phyloP scores from a whole-genome alignment of 2,797 vertebrate species.

The Myiotriccus ornatus region DNA sequence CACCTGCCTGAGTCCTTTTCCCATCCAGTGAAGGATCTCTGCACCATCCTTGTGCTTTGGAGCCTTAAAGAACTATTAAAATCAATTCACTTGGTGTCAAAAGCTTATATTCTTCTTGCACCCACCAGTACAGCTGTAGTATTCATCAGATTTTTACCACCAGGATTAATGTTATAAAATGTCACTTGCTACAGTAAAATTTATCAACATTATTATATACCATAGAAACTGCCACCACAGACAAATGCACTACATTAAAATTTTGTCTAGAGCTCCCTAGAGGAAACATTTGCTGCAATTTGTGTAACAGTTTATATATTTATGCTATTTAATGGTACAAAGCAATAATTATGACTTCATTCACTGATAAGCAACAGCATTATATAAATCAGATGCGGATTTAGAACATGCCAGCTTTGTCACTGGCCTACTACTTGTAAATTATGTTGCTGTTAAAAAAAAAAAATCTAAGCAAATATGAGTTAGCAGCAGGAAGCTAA shows the following conservation, averaged over 20 bases:
- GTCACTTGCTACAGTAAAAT: slow-evolving; percentile 82
- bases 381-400: slow-evolving; percentile 79
- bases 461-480: slow-evolving; percentile 90
- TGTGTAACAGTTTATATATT: slow-evolving; percentile 85
- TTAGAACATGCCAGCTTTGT: slow-evolving; percentile 80
- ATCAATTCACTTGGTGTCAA: slow-evolving; percentile 38
- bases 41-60: neutral
- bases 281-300: slow-evolving; percentile 79
- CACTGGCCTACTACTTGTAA: slow-evolving; percentile 83
- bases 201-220: slow-evolving; percentile 87
- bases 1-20: neutral
- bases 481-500: slow-evolving; percentile 98
- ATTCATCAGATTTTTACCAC: slow-evolving; percentile 73
- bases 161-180: slow-evolving; percentile 82
- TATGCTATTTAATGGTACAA: slow-evolving; percentile 85
- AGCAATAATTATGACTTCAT: slow-evolving; percentile 85
- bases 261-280: slow-evolving; percentile 84
- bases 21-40: neutral
- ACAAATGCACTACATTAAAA: slow-evolving; percentile 85
- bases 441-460: slow-evolving; percentile 85
- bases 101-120: slow-evolving; percentile 38
- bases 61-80: slow-evolving; percentile 23
- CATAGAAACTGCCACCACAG: slow-evolving; percentile 85
- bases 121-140: slow-evolving; percentile 36
- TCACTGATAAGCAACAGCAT: slow-evolving; percentile 80